Evolutionary conservation across 2,888 invertebrate species (phyloP), one percentile per base, ranked within the genome.

Genomic region (Synergus umbraculus): DNA sequence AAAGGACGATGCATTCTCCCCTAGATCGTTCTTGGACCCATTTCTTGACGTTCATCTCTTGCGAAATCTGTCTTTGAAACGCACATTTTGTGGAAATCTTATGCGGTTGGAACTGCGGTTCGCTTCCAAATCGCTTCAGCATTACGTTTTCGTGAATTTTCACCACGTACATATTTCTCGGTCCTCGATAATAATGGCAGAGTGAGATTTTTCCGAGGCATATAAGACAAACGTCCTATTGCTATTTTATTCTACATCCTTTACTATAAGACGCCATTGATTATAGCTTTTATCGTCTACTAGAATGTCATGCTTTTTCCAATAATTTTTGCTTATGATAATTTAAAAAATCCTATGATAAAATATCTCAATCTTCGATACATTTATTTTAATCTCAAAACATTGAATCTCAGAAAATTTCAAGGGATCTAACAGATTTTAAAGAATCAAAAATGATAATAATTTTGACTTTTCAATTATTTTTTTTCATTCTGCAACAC

Each of bases 1-100:
- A 85, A 86, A 83, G 78, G 78, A 79, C 83, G 81, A 83, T 82
- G 84, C 83, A 85, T 85, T 87, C 84, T 83, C 85, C 84, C 84
- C 81, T 78, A 84, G 81, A 84, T 83, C 82, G 82, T 82, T 84
- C 78, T 77, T 66, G 81, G 78, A 79, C 78, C 82, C 83, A 79
- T 84, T 82, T 81, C 78, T 63, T 81, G 83, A 76, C 83, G 84
- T 85, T 86, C 86, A 87, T 87, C 86, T 84, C 78, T 63, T 78
- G 78, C 77, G 82, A 81, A 85, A 87, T 87, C 85, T 86, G 83
- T 86, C 84, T 83, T 83, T 80, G 82, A 80, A 83, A 83, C 81
- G 82, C 82, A 81, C 79, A 79, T 83, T 83, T 82, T 82, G 82
- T 83, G 83, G 81, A 83, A 83, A 83, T 83, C 60, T 1, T 22